A percentile compares a stretch with the other conserved stretches of the same genome.
Evolutionary conservation across 2,797 vertebrate species (phyloP).

Genomic region (Brachyrhaphis roseni): DNA sequence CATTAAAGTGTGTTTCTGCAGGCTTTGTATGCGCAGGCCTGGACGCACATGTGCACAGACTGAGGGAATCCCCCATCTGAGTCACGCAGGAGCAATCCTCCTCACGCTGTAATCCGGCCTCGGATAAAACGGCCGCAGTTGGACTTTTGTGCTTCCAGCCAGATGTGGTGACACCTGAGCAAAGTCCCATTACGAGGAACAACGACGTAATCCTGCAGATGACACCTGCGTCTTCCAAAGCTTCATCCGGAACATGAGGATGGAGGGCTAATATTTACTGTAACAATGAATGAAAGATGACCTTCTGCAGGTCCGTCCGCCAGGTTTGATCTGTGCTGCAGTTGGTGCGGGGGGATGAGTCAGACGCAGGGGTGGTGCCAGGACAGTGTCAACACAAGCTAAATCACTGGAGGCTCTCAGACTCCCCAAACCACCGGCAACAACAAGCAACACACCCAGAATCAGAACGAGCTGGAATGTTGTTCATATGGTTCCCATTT

Average conservation of each 20-base stretch:
- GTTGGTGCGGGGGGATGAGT: conserved; percentile 52
- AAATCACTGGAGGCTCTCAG: conserved; percentile 74
- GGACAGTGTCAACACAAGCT: conserved; percentile 68
- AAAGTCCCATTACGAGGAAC: conserved; percentile 4
- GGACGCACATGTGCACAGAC: conserved; percentile 8
- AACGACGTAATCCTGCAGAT: conserved; percentile 20
- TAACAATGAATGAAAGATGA: not conserved
- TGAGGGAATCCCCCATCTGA: conserved; percentile 72
- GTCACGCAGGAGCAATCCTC: conserved; percentile 52
- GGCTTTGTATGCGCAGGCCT: not conserved
- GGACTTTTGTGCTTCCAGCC: conserved; percentile 33
- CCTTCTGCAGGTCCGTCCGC: conserved; percentile 10
- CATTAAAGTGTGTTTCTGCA: conserved; percentile 20
- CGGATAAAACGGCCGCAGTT: conserved; percentile 47
- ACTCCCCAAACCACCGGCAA: conserved; percentile 78
- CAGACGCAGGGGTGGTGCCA: conserved; percentile 61
- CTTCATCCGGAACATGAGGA: not conserved
- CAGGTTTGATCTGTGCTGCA: conserved; percentile 25
- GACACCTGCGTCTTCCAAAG: conserved; percentile 26
- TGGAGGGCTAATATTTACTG: not conserved
- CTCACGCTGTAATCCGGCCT: conserved; percentile 44
- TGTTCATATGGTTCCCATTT: conserved; percentile 81
- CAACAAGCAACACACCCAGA: conserved; percentile 78
- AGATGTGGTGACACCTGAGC: conserved; percentile 52
- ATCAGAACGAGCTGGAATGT: conserved; percentile 68